Conservation (phyloP, 2,113 vertebrate genomes). For the Aldabrachelys gigantea region DNA sequence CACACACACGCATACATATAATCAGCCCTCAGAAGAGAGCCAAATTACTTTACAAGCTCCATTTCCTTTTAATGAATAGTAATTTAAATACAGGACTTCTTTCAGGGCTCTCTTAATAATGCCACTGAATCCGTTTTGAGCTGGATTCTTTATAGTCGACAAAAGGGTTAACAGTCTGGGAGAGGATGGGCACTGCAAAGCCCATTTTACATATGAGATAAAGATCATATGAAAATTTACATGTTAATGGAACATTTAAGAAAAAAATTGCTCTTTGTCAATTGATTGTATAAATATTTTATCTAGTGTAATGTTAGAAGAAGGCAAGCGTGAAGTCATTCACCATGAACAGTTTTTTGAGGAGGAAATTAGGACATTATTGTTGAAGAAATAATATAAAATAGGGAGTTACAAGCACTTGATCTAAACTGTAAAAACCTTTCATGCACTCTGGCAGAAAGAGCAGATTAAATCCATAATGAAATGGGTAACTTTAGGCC, state of each 20-base stretch:
- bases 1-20: not conserved
- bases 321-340: slow-evolving; percentile 76
- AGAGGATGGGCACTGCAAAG: slow-evolving; percentile 51
- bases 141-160: slow-evolving; percentile 23
- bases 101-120: slow-evolving; percentile 34
- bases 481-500: slow-evolving; percentile 94
- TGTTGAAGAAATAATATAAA: slow-evolving; percentile 84
- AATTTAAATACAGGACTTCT: slow-evolving; percentile 56
- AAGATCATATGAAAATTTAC: slow-evolving; percentile 82
- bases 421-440: slow-evolving; percentile 84
- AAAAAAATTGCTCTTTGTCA: slow-evolving; percentile 78
- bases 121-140: slow-evolving; percentile 52
- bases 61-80: slow-evolving; percentile 45
- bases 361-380: slow-evolving; percentile 80
- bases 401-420: slow-evolving; percentile 81
- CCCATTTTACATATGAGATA: slow-evolving; percentile 75
- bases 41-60: slow-evolving; percentile 46
- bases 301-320: slow-evolving; percentile 80
- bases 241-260: slow-evolving; percentile 85
- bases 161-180: slow-evolving; percentile 76
- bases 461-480: slow-evolving; percentile 95
- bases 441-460: slow-evolving; percentile 79
- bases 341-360: slow-evolving; percentile 66
- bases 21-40: slow-evolving; percentile 23
- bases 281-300: slow-evolving; percentile 89